Percentiles rank a stretch among this genome's conserved stretches.
Conservation (phyloP, 1,140 invertebrate genomes). For the Chelonus insularis region DNA sequence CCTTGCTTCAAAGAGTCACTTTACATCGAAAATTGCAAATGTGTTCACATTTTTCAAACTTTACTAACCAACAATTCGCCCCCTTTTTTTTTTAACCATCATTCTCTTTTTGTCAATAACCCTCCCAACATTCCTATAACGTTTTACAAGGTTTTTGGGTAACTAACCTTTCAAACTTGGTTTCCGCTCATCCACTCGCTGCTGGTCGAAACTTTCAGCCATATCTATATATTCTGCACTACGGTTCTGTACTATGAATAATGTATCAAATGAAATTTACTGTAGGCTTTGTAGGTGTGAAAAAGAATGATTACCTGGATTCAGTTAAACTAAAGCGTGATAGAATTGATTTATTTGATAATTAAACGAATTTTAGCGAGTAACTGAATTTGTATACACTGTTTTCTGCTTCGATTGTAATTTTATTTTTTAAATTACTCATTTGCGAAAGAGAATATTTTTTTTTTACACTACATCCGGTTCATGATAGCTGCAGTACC, state of each 20-base stretch:
- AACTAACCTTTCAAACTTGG: conserved; percentile 29
- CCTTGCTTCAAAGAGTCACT: conserved; percentile 33
- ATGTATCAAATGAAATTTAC: conserved; percentile 25
- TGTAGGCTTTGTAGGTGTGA: neutral
- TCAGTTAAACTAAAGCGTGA: neutral
- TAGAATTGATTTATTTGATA: neutral
- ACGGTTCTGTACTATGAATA: conserved; percentile 25
- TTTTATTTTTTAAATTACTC: too few relatives aligned
- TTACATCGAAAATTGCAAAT: conserved; percentile 33
- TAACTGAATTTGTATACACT: too few relatives aligned
- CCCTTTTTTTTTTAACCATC: neutral
- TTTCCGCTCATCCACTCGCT: neutral
- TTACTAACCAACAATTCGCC: conserved; percentile 17
- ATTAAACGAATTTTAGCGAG: too few relatives aligned
- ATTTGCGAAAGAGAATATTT: too few relatives aligned
- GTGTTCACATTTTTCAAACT: conserved; percentile 29
- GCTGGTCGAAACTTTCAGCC: conserved; percentile 24
- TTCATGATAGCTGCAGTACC: too few relatives aligned
- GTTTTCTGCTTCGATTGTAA: too few relatives aligned
- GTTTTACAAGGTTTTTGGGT: conserved; percentile 31
- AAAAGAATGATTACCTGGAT: conserved; percentile 15
- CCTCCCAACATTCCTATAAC: neutral
- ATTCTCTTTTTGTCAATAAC: conserved; percentile 2
- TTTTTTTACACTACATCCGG: too few relatives aligned
- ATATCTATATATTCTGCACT: conserved; percentile 13